These are phyloP conservation scores for Baccha elongata DNA, from an alignment of 2,888 invertebrate genomes.

Conservation along the genomic window DNA sequence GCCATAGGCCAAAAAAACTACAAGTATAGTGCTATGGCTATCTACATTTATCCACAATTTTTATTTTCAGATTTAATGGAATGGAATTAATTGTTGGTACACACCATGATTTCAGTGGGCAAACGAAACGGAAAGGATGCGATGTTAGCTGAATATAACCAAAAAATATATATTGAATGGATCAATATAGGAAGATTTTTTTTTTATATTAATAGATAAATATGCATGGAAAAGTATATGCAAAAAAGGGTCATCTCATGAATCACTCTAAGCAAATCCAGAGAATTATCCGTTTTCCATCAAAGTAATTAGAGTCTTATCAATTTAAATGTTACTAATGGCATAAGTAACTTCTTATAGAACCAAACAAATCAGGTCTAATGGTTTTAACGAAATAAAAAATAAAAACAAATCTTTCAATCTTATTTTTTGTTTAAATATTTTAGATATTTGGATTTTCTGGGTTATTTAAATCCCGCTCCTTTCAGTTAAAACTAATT, in stretches of 20 bases:
- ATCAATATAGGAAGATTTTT: slow-evolving; percentile 13
- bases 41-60: background rate
- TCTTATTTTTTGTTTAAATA: slow-evolving; percentile 38
- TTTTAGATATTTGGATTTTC: slow-evolving; percentile 29
- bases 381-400: slow-evolving; percentile 26
- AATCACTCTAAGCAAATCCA: slow-evolving; percentile 15
- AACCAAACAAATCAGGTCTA: slow-evolving; percentile 36
- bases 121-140: slow-evolving; percentile 8
- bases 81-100: slow-evolving; percentile 66
- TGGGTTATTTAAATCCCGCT: slow-evolving; percentile 6
- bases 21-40: background rate
- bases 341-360: slow-evolving; percentile 20
- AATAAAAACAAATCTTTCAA: slow-evolving; percentile 4
- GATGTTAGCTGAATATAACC: slow-evolving; percentile 43
- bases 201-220: slow-evolving; percentile 11
- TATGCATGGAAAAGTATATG: slow-evolving; percentile 25
- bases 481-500: slow-evolving; percentile 30
- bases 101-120: slow-evolving; percentile 56
- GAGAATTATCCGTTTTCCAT: slow-evolving; percentile 59
- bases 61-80: slow-evolving; percentile 63
- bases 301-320: slow-evolving; percentile 67
- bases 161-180: slow-evolving; percentile 39
- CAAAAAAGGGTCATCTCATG: slow-evolving; percentile 43
- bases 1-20: slow-evolving; percentile 9
- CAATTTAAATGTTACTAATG: slow-evolving; percentile 65